These are phyloP conservation scores for Drosophila mimica DNA, from an alignment of 2,888 invertebrate genomes.

Conservation along the genomic window DNA sequence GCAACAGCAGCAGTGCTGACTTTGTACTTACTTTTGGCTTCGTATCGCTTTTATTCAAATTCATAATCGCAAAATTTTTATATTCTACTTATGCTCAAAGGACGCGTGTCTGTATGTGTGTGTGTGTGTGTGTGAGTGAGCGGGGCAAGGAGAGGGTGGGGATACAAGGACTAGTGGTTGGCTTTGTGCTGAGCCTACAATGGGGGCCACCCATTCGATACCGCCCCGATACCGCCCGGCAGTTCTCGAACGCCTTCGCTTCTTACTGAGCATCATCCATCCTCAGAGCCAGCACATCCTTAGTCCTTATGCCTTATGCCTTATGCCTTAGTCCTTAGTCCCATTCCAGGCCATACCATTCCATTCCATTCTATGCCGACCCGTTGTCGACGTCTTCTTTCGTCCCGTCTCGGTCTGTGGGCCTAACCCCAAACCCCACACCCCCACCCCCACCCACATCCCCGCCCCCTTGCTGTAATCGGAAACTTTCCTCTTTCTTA, in stretches of 20 bases:
- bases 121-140: slow-evolving; percentile 38
- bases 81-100: slow-evolving; percentile 78
- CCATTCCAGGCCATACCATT: not conserved
- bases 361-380: slow-evolving; percentile 7
- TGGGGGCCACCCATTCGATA: slow-evolving; percentile 43
- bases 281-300: slow-evolving; percentile 24
- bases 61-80: slow-evolving; percentile 83
- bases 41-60: slow-evolving; percentile 83
- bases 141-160: slow-evolving; percentile 8
- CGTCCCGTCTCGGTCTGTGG: slow-evolving; percentile 1
- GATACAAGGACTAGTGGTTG: slow-evolving; percentile 62
- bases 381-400: slow-evolving; percentile 7
- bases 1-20: slow-evolving; percentile 20
- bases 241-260: not conserved
- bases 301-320: slow-evolving; percentile 9
- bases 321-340: slow-evolving; percentile 12
- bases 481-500: slow-evolving; percentile 82
- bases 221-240: slow-evolving; percentile 30
- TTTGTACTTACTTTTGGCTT: slow-evolving; percentile 73
- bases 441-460: slow-evolving; percentile 9
- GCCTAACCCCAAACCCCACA: slow-evolving; percentile 20
- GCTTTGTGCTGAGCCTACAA: slow-evolving; percentile 74
- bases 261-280: slow-evolving; percentile 1
- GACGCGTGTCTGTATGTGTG: slow-evolving; percentile 45
- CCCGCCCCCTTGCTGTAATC: slow-evolving; percentile 65